These are phyloP conservation scores for Thomomys bottae DNA, from an alignment of 2,113 vertebrate species.

Conservation along the genomic window DNA sequence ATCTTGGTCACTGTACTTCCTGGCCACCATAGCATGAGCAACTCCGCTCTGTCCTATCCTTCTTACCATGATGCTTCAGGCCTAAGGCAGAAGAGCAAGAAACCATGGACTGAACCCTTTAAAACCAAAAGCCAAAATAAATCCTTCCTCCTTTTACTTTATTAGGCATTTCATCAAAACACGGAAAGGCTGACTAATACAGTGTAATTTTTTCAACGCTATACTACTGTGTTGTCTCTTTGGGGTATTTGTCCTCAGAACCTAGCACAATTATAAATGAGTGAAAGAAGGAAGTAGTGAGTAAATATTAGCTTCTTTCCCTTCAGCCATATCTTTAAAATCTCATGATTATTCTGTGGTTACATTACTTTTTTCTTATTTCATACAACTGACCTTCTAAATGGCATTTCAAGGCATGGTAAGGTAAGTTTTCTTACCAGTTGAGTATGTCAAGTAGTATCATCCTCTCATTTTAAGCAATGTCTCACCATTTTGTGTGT, in stretches of 20 bases:
- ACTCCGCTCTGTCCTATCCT: background rate
- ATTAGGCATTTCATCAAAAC: background rate
- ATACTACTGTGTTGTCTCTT: background rate
- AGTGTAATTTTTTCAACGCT: background rate
- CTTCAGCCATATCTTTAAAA: background rate
- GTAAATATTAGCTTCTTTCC: background rate
- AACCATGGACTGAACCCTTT: background rate
- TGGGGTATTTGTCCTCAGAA: background rate
- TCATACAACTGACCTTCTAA: background rate
- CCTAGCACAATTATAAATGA: background rate
- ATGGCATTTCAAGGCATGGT: background rate
- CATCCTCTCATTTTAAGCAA: background rate
- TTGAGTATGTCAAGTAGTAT: background rate
- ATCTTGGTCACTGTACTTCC: background rate
- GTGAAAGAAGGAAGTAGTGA: background rate
- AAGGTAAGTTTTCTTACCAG: background rate
- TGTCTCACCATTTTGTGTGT: background rate
- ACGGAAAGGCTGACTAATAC: background rate
- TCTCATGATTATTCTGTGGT: slow-evolving; percentile 5
- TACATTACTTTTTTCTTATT: background rate
- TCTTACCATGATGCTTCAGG: background rate
- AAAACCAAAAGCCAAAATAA: background rate
- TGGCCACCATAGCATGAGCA: background rate
- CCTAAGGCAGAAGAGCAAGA: background rate
- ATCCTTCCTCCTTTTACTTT: background rate